Conservation (phyloP, 2,113 vertebrate species). For the Prunella himalayana region DNA sequence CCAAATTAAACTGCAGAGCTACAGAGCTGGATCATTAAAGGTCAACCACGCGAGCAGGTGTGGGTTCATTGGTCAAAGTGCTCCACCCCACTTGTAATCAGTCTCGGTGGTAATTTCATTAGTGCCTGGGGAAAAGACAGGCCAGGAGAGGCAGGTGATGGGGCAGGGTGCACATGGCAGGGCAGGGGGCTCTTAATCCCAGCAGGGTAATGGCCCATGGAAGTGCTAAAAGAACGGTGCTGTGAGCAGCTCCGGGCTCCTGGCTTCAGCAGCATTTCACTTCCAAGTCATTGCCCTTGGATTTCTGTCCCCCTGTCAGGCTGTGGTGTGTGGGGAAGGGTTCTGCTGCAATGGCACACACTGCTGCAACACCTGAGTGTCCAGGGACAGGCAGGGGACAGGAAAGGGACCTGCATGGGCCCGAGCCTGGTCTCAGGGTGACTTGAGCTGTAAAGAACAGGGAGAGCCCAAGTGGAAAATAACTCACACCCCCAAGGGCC, state of each 20-base stretch:
- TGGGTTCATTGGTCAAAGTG: slow-evolving; percentile 35
- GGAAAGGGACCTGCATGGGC: not conserved
- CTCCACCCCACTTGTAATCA: slow-evolving; percentile 24
- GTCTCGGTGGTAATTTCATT: slow-evolving; percentile 35
- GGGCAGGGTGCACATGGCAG: not conserved
- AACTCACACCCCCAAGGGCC: fast-evolving
- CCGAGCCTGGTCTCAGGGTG: not conserved
- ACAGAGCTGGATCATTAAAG: slow-evolving; percentile 23
- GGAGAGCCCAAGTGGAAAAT: not conserved
- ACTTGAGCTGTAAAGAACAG: not conserved
- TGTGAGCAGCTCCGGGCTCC: not conserved
- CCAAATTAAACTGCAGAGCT: not conserved
- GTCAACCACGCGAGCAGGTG: slow-evolving; percentile 34
- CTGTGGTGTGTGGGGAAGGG: not conserved
- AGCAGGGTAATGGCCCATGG: slow-evolving; percentile 29
- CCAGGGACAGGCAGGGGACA: not conserved
- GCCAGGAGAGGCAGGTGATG: not conserved
- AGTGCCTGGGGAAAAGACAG: slow-evolving; percentile 47
- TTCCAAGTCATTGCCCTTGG: not conserved
- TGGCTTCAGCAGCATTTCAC: not conserved
- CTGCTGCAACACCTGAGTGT: fast-evolving
- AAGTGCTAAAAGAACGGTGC: slow-evolving; percentile 30
- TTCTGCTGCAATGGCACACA: not conserved
- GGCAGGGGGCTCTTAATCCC: not conserved
- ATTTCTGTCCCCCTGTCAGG: not conserved